Conservation (phyloP, 2,113 vertebrate genomes). For the Cyanoliseus patagonus region DNA sequence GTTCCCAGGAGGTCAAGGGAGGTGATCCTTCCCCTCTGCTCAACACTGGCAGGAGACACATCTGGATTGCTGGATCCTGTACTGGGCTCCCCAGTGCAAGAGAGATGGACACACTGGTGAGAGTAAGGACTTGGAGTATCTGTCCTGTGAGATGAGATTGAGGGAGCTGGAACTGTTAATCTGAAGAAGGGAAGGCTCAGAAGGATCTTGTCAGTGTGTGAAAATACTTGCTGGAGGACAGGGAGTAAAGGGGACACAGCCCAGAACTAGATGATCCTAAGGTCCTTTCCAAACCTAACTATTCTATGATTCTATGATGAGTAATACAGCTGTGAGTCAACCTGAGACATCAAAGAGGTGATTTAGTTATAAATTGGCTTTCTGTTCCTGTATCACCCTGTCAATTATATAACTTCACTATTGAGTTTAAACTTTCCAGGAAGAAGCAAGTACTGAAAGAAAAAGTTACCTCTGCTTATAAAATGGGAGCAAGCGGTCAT, state of each 20-base stretch:
- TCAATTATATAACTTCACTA: neutral
- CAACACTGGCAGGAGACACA: neutral
- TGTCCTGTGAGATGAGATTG: rapidly evolving
- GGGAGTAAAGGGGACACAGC: neutral
- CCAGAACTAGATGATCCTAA: neutral
- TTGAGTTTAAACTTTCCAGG: neutral
- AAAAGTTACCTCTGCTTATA: neutral
- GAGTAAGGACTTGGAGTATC: neutral
- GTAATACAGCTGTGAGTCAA: neutral
- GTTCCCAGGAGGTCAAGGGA: neutral
- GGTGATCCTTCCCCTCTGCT: neutral
- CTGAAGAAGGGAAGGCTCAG: neutral
- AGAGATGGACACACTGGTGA: neutral
- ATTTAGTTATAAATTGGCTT: neutral
- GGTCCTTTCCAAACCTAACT: neutral
- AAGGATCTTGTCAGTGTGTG: neutral
- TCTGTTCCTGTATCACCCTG: neutral
- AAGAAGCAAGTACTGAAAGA: neutral
- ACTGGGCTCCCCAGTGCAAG: neutral
- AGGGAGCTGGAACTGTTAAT: neutral
- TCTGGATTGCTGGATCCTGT: neutral
- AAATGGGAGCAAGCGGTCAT: neutral
- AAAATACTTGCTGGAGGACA: neutral
- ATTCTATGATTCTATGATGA: neutral
- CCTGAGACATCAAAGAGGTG: neutral